Conservation (phyloP, 2,113 vertebrate genomes). For the Zosterops lateralis region DNA sequence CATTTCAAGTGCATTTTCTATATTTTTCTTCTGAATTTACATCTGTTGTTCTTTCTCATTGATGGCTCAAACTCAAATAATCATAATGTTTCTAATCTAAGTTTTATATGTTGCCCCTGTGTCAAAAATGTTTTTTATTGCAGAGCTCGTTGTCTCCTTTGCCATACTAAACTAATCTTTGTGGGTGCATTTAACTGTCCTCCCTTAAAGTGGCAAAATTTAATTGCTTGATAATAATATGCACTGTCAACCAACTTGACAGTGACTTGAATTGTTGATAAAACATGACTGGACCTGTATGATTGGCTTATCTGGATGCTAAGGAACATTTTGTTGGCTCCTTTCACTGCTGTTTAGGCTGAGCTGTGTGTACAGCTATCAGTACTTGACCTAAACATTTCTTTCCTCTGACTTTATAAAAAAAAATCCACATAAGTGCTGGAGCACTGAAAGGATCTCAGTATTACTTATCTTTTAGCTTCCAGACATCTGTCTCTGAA, state of each 20-base stretch:
- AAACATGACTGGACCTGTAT: not conserved
- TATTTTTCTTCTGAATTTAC: not conserved
- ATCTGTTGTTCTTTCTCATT: not conserved
- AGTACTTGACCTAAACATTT: not conserved
- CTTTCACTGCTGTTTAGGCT: not conserved
- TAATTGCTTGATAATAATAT: not conserved
- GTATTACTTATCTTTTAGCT: not conserved
- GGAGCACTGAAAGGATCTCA: not conserved
- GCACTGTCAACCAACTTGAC: not conserved
- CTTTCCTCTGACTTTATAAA: not conserved
- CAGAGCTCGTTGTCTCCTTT: not conserved
- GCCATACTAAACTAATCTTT: not conserved
- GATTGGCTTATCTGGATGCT: not conserved
- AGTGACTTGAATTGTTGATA: not conserved
- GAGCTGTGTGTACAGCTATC: not conserved
- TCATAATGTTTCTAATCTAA: not conserved
- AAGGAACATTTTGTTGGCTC: conserved; percentile 1
- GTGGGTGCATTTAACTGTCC: conserved; percentile 43
- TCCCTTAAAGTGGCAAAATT: conserved; percentile 11
- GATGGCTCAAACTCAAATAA: not conserved
- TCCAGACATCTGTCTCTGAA: not conserved
- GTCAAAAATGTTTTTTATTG: not conserved
- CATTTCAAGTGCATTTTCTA: not conserved
- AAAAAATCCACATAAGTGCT: not conserved
- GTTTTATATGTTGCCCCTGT: not conserved